Evolutionary conservation across 2,797 vertebrate genomes (phyloP).

Genomic region (Anguilla pacifica): DNA sequence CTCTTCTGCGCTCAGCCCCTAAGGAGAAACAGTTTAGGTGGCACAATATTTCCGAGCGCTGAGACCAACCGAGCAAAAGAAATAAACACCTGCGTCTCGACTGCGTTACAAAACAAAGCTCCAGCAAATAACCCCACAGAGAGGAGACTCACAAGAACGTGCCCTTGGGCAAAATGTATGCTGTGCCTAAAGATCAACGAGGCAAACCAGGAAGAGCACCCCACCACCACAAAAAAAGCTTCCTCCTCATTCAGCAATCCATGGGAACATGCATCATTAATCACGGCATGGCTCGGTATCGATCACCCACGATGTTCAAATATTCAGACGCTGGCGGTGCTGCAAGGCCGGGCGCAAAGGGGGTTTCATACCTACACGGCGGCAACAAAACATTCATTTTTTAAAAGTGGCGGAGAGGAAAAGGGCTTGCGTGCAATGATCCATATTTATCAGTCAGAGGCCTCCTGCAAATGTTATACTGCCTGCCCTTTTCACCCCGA

Average conservation of each 20-base stretch:
- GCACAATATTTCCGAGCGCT: conserved; percentile 3
- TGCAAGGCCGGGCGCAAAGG: conserved; percentile 56
- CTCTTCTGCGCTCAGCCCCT: neutral
- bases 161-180: conserved; percentile 59
- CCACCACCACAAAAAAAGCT: conserved; percentile 45
- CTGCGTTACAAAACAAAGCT: conserved; percentile 19
- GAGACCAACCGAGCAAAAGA: neutral
- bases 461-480: conserved; percentile 7
- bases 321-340: conserved; percentile 57
- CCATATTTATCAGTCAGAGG: conserved; percentile 53
- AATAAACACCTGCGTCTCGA: neutral
- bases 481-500: conserved; percentile 24
- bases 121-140: conserved; percentile 54
- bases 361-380: conserved; percentile 46
- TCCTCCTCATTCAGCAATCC: conserved; percentile 29
- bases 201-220: conserved; percentile 63
- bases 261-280: conserved; percentile 67
- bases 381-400: conserved; percentile 48
- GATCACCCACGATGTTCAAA: conserved; percentile 68
- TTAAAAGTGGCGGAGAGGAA: conserved; percentile 34
- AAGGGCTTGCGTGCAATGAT: conserved; percentile 46
- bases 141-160: conserved; percentile 53
- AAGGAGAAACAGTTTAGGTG: neutral
- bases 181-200: conserved; percentile 66
- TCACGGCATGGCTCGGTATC: conserved; percentile 57